Conservation (phyloP, 2,888 invertebrate genomes). For the Pteria penguin region DNA sequence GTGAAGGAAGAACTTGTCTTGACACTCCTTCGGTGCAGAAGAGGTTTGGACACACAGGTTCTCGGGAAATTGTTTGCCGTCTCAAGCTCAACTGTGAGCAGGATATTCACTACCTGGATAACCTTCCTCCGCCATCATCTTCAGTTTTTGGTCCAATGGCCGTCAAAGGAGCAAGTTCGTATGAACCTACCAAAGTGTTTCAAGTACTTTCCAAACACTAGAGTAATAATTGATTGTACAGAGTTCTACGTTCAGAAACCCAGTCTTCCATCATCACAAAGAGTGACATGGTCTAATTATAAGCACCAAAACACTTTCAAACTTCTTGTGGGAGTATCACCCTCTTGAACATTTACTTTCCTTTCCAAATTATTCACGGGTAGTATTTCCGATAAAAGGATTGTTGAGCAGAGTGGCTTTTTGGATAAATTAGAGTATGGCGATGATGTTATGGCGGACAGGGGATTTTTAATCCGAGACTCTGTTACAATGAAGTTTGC, state of each 20-base stretch:
- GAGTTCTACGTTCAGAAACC: conserved; percentile 19
- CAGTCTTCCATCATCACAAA: conserved; percentile 35
- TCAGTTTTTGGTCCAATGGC: conserved; percentile 26
- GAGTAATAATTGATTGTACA: conserved; percentile 35
- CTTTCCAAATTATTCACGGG: conserved; percentile 30
- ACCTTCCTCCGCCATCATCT: background rate
- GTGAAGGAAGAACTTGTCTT: conserved; percentile 5
- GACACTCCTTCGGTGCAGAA: background rate
- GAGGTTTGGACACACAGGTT: conserved; percentile 2
- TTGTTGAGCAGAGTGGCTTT: conserved; percentile 34
- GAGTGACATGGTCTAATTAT: conserved; percentile 37
- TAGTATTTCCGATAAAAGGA: conserved; percentile 34
- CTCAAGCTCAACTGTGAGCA: background rate
- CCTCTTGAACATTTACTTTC: conserved; percentile 25
- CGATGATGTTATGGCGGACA: conserved; percentile 38
- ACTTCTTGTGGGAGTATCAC: conserved; percentile 17
- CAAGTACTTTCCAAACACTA: conserved; percentile 28
- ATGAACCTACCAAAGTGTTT: conserved; percentile 18
- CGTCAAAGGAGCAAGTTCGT: conserved; percentile 23
- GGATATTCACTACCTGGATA: conserved; percentile 1
- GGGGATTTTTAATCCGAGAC: conserved; percentile 33
- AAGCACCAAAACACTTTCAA: conserved; percentile 41
- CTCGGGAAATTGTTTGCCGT: conserved; percentile 15
- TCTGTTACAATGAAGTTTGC: conserved; percentile 17
- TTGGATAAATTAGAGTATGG: conserved; percentile 30